These are phyloP conservation scores for Chauna torquata DNA, from an alignment of 2,113 vertebrate genomes.

Conservation along the genomic window DNA sequence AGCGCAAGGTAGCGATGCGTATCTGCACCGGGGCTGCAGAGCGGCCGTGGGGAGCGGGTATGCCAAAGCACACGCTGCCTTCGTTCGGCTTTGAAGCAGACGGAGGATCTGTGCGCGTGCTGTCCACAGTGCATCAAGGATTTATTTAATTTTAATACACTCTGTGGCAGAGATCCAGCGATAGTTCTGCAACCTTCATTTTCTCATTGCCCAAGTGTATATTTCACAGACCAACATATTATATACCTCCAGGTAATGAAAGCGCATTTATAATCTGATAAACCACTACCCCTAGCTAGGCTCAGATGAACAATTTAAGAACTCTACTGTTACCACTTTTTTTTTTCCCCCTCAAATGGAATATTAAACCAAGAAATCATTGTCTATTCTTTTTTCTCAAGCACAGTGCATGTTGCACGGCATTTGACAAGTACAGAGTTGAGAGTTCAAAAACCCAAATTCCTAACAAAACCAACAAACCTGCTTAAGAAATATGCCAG, in stretches of 20 bases:
- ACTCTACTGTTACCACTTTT: background rate
- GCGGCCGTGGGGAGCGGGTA: background rate
- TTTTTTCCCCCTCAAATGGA: background rate
- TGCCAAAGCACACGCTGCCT: accelerated
- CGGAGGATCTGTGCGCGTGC: accelerated
- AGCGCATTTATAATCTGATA: background rate
- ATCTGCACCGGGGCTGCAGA: background rate
- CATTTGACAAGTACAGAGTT: accelerated
- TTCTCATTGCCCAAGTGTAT: background rate
- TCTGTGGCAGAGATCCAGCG: background rate
- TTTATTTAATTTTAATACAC: background rate
- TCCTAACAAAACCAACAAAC: background rate
- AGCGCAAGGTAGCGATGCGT: background rate
- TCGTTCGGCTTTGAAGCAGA: background rate
- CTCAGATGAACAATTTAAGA: background rate
- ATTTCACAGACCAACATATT: background rate
- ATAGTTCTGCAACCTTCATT: background rate
- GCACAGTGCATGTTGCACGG: background rate
- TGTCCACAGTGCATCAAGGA: background rate
- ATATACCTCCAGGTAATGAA: background rate
- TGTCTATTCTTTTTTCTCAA: background rate
- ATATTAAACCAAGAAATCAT: background rate
- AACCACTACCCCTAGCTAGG: background rate
- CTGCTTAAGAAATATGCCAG: background rate
- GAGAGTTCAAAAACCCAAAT: background rate